Evolutionary conservation across 1,140 invertebrate genomes (phyloP), one percentile per base, ranked within the genome.

Genomic region (Eupeodes corollae): DNA sequence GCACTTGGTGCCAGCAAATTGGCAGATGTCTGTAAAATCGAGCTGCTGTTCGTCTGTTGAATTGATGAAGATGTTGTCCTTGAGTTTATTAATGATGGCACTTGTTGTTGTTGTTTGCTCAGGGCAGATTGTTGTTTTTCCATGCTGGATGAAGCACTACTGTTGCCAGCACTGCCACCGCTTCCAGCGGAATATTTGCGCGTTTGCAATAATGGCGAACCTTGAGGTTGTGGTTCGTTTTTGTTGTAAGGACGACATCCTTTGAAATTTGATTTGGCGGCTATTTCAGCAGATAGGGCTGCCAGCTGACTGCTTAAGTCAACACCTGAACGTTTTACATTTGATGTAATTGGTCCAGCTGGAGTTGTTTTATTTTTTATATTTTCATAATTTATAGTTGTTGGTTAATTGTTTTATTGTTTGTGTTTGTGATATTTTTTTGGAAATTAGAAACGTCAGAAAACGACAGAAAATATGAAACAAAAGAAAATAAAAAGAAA

Each of bases 181-280:
- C 26, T 26, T 19, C 19, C 16, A 30, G n/a, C n/a, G n/a, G 13
- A 26, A 43, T 35, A 15, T 35, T 35, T 12, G 12, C 14, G 34
- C 14, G 12, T 12, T 35, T 35, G 34, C 16, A 15, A 16, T 21
- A 41, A 41, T 41, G 39, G 39, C 39, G 16, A 13, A n/a, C n/a
- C n/a, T 26, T 26, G 21, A 5, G 21, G 21, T 26, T 5, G 21
- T 26, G 8, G 19, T 15, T 41, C 10, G n/a, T 14, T 16, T 21
- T n/a, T 16, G 6, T 41, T 46, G 14, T 39, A 46, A 30, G 45
- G 45, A 10, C 9, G 10, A 15, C 45, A 39, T 8, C 35, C 45
- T 32, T 46, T 46, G 35, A 37, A 46, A 26, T 46, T 46, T n/a
- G 44, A 32, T 37, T 16, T 37, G 10, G 45, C 34, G 13, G 34